phyloP scores from a whole-genome alignment of 1,140 invertebrate species.

The Bombus sibiricus region DNA sequence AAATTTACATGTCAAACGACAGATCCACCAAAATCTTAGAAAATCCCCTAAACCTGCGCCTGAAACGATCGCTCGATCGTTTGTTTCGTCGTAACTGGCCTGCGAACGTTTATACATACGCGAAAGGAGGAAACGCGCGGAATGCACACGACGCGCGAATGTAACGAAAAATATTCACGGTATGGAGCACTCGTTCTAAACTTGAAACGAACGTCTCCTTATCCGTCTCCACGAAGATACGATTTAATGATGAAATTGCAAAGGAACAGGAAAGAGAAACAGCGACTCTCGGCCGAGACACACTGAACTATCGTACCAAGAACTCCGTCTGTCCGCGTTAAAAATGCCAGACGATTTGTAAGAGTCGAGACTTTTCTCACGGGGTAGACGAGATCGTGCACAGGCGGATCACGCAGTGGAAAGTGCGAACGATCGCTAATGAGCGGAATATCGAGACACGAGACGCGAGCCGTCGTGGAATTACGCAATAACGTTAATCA shows the following conservation, averaged over 20 bases:
- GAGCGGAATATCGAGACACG: constrained; percentile 38
- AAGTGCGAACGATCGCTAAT: constrained; percentile 51
- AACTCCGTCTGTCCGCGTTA: not conserved
- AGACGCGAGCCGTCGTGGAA: constrained; percentile 32
- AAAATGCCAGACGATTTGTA: not conserved
- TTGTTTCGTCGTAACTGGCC: no score
- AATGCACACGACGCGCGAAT: no score
- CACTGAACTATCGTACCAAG: not conserved
- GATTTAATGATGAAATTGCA: not conserved
- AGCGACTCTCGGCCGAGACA: not conserved
- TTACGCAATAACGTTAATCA: constrained; percentile 69
- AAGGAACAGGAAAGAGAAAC: not conserved
- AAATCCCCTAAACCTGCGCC: no score
- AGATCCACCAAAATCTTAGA: not conserved
- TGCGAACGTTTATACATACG: no score
- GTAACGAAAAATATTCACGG: no score
- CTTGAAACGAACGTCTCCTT: no score
- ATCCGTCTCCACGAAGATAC: no score
- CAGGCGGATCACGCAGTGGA: constrained; percentile 21
- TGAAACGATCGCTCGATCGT: no score
- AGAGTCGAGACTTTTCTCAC: constrained; percentile 30
- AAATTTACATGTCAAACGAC: not conserved
- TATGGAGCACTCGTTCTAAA: no score
- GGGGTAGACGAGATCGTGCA: not conserved
- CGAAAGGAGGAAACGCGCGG: no score